Conservation (phyloP, 2,888 invertebrate genomes). For the Craniophora ligustri region DNA sequence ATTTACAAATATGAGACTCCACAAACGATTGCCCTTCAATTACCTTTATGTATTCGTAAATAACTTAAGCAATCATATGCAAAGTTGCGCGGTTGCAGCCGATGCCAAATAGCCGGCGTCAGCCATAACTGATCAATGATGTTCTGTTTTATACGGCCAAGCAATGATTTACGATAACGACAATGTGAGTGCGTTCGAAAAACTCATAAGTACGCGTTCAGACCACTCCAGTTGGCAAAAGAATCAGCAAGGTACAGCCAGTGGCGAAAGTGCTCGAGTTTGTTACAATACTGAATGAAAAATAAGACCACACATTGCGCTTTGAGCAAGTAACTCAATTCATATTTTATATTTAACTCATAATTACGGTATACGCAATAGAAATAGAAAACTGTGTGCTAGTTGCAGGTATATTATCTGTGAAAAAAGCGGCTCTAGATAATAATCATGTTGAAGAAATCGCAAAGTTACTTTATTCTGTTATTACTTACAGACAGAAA, state of each 20-base stretch:
- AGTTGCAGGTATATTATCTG: too few species aligned
- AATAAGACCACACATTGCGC: too few species aligned
- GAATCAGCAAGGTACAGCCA: constrained; percentile 72
- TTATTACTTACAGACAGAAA: too few species aligned
- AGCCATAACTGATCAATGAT: constrained; percentile 50
- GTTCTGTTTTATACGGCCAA: constrained; percentile 53
- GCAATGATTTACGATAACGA: constrained; percentile 81
- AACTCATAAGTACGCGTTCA: constrained; percentile 68
- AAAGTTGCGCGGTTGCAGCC: constrained; percentile 16
- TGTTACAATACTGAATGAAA: too few species aligned
- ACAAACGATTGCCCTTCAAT: constrained; percentile 20
- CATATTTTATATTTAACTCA: too few species aligned
- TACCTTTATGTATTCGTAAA: constrained; percentile 35
- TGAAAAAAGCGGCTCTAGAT: too few species aligned
- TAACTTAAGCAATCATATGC: constrained; percentile 38
- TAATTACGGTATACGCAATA: too few species aligned
- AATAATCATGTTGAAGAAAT: too few species aligned
- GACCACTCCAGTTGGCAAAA: constrained; percentile 81
- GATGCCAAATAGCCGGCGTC: constrained; percentile 48
- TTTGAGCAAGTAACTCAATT: too few species aligned
- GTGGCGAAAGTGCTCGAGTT: constrained; percentile 50
- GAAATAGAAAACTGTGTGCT: background rate
- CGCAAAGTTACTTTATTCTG: too few species aligned
- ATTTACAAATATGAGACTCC: constrained; percentile 31
- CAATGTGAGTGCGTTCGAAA: constrained; percentile 75